These are phyloP conservation scores for Xenops minutus DNA, from an alignment of 2,797 vertebrate genomes.

Conservation along the genomic window DNA sequence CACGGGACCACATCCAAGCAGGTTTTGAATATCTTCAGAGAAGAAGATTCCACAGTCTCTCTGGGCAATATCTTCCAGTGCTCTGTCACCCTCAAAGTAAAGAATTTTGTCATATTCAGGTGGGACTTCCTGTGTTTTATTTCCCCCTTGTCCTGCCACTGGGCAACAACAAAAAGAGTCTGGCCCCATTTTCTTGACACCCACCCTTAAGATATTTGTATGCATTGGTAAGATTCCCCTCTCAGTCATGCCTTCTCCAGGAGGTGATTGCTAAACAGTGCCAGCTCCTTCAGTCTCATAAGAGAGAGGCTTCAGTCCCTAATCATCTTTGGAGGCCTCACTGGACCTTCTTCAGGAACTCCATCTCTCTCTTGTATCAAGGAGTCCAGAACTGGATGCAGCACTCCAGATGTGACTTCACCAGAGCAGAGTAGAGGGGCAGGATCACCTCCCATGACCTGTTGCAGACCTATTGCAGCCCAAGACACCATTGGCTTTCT, in stretches of 20 bases:
- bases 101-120: neutral
- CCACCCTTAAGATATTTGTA: neutral
- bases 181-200: neutral
- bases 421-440: neutral
- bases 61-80: neutral
- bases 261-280: neutral
- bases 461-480: neutral
- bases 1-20: neutral
- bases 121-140: neutral
- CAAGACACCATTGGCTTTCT: neutral
- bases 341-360: neutral
- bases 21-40: neutral
- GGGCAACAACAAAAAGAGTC: neutral
- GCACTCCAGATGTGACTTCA: neutral
- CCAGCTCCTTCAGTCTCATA: neutral
- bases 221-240: neutral
- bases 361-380: accelerated
- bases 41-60: neutral
- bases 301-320: neutral
- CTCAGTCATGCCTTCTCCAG: neutral
- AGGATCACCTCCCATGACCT: neutral
- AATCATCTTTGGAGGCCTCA: neutral
- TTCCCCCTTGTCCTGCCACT: neutral
- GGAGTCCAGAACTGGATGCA: neutral
- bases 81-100: neutral